Base-by-base conservation (phyloP, 2,888 invertebrate genomes). In the Muschampia plurimacula region DNA sequence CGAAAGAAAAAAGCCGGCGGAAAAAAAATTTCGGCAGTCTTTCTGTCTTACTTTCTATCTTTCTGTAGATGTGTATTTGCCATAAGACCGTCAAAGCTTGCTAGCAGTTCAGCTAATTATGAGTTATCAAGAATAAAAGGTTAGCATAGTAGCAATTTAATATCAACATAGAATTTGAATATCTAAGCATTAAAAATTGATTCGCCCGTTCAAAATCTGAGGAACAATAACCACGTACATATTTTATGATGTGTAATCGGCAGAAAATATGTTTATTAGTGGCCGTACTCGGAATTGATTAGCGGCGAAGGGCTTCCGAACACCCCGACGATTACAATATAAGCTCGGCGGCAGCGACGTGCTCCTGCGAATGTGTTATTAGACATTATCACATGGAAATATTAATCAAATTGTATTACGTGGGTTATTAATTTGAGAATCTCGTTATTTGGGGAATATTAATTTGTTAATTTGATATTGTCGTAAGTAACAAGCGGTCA, bases 241-340 rank as follows among this genome's bases (percentile, higher is more conserved):
- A 46, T 39, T 60, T 60, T n/a, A 59, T 44, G 65, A 49, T 39
- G 49, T 66, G 71, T 66, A 71, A 71, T 71, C 70, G 64, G 46
- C 22, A 65, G 70, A 66, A 71, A 71, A 71, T 71, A 71, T 71
- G 70, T 46, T 71, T 65, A 71, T 71, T 59, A 71, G 59, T 22
- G 59, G 63, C 46, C 44, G n/a, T 46, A 36, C 70, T 36, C 65
- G 28, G 46, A 49, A 57, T 59, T 70, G 64, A 70, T 70, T 44
- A 70, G 52, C 57, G 32, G 10, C 28, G 28, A 57, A 28, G 57
- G 57, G 13, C 5, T 55, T 9, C 55, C 9, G 57, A 22, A 57
- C 39, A 7, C 41, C 8, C 44, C 67, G 41, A 10, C 39, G 55
- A 55, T 55, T 13, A 55, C 22, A 52, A 52, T 8, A 6, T 15